Evolutionary conservation across 1,140 invertebrate species (phyloP), one percentile per base, ranked within the genome.

Genomic region (Pentalonia nigronervosa): DNA sequence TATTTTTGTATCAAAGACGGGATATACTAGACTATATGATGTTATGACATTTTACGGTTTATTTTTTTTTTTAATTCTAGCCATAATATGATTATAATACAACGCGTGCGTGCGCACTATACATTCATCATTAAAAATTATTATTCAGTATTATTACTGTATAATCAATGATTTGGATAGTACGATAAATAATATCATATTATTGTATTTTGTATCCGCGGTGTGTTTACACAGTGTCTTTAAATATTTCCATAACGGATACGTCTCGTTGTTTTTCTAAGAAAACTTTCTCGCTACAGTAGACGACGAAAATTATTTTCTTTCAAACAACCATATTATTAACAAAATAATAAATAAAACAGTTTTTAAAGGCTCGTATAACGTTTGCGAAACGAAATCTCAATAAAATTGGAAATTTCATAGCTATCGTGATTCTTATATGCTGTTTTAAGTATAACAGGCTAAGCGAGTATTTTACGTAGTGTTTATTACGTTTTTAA

Each of bases 401-500:
- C 60, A n/a, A 76, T 76, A 76, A 76, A 76, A 76, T 76, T 11
- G 60, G n/a, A 76, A 14, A 17, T 17, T n/a, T 7, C 25, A 30
- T n/a, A 14, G 30, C n/a, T 17, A 76, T 76, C 60, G n/a, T 14
- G 30, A 76, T 14, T 17, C 60, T 76, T 84, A 41, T 36, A 45
- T 1, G 45, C 45, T 7, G 23, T 25, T 87, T 47, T 87, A 86
- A 86, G 83, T 41, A 48, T 48, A 23, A 30, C 45, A 9, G 7
- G 41, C 25, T 14, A 87, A 87, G 9, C 47, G 7, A 20, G 30
- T 48, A 87, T 34, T 48, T 87, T 25, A 48, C 30, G 45, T 17
- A 30, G 47, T n/a, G 45, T 87, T 87, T 34, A 87, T 87, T 50
- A 34, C 86, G 47, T 87, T 87, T 50, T 87, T 87, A 48, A 87